Base-by-base conservation (phyloP, 2,888 invertebrate species). In the Quadroppia sp. region DNA sequence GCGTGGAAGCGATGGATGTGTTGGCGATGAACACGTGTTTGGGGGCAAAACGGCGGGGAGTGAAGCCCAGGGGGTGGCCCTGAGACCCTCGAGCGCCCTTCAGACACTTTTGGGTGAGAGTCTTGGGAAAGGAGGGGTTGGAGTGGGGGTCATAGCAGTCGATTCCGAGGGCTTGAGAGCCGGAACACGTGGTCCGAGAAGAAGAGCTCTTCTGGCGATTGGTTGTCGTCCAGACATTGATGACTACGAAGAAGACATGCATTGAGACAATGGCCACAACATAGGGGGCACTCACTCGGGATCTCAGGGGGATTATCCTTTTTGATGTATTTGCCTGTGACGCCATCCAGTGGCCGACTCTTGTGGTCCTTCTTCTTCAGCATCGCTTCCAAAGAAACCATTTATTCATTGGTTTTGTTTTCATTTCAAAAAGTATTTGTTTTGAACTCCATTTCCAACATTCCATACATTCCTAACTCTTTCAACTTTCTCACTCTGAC, bases 311-410 rank as follows among this genome's bases (percentile, higher is more conserved):
- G 80, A 28, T 76, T 78, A 61, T 80, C 80, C 71, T 79, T 80
- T 70, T 80, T 80, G 1, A 80, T 79, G 74, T 80, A 80, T 76
- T 79, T 79, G 25, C 80, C 80, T 50, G 75, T 76, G 17, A 80
- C 78, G 36, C 79, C 79, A 76, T 79, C 79, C 48, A 30, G 78
- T 67, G 64, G 76, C 73, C 48, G 77, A 78, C 11, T 72, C 61
- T 56, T 78, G 78, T 71, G 78, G 78, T 32, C 36, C 3, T 36
- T 64, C 20, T 64, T 64, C n/a, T 32, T 64, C 30, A 64, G 36
- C 64, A 64, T 64, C 30, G 9, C n/a, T n/a, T 20, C 32, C 7
- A 64, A 11, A 30, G 25, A 9, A 9, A 50, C 7, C 50, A 11
- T 11, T 50, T 50, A 50, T 50, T 50, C 7, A 50, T 17, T 50